These are phyloP conservation scores for Tenrec ecaudatus DNA, from an alignment of 2,113 vertebrate species.

Conservation along the genomic window DNA sequence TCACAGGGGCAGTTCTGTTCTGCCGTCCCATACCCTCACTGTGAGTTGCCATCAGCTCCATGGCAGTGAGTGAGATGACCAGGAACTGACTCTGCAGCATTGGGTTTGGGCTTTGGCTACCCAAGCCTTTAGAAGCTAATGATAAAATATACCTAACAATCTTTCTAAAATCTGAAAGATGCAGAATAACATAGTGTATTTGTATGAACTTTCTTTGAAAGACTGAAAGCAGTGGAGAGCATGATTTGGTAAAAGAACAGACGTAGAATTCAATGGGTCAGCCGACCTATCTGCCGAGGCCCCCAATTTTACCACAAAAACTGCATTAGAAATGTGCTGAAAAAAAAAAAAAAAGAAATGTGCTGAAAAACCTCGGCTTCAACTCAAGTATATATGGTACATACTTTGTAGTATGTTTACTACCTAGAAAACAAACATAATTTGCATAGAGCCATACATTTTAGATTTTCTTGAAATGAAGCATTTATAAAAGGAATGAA, in stretches of 20 bases:
- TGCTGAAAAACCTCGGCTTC: no score
- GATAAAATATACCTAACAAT: not conserved
- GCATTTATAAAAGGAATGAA: constrained; percentile 23
- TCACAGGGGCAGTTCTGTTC: no score
- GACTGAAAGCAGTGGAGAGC: not conserved
- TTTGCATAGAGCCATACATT: not conserved
- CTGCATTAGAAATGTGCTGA: no score
- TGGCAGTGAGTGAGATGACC: not conserved
- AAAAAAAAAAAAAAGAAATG: no score
- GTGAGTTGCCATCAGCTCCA: no score
- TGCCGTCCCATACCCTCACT: no score
- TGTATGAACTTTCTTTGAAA: constrained; percentile 20
- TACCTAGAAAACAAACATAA: constrained; percentile 19
- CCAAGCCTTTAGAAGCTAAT: not conserved
- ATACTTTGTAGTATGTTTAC: not conserved
- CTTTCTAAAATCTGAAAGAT: constrained; percentile 48
- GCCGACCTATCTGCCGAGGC: no score
- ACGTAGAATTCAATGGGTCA: not conserved
- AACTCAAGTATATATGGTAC: no score
- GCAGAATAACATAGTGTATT: not conserved
- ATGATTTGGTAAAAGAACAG: not conserved
- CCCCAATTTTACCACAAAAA: no score
- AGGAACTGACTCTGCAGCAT: not conserved
- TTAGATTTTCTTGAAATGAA: not conserved
- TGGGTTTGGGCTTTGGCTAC: not conserved